Percentiles rank a stretch among this genome's conserved stretches.
These are phyloP conservation scores for Benitochromis conjunctus DNA, from an alignment of 2,113 vertebrate species.

Conservation along the genomic window DNA sequence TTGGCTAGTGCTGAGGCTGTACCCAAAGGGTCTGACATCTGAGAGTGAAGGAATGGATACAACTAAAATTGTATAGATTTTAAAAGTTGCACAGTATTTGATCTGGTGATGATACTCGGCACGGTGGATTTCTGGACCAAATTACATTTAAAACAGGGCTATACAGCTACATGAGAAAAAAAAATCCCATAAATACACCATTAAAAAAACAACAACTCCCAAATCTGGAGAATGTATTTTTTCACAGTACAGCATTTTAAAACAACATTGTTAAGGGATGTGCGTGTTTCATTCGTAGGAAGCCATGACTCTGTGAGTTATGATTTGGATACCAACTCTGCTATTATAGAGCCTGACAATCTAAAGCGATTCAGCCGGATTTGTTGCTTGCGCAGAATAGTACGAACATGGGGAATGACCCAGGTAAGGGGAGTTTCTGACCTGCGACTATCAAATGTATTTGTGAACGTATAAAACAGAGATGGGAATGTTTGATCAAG, in stretches of 20 bases:
- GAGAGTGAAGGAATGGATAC: background rate
- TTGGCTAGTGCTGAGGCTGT: background rate
- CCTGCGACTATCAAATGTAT: background rate
- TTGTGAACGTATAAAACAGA: background rate
- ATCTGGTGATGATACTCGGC: background rate
- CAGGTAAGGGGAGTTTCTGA: slow-evolving; percentile 21
- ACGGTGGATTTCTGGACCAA: background rate
- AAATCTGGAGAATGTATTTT: background rate
- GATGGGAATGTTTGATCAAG: background rate
- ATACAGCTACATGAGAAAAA: background rate
- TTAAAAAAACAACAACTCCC: background rate
- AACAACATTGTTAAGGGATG: background rate
- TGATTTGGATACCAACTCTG: slow-evolving; percentile 44
- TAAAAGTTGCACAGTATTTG: background rate
- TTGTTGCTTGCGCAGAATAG: background rate
- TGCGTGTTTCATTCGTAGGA: slow-evolving; percentile 11
- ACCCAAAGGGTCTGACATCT: background rate
- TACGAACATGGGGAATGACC: slow-evolving; percentile 34
- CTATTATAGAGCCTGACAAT: slow-evolving; percentile 35
- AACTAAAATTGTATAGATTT: background rate
- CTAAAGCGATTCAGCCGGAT: slow-evolving; percentile 25
- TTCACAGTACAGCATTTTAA: background rate
- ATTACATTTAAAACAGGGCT: background rate
- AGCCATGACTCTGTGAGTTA: slow-evolving; percentile 62
- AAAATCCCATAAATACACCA: background rate